phyloP scores from a whole-genome alignment of 1,140 invertebrate genomes.

The Pseudoatta argentina region DNA sequence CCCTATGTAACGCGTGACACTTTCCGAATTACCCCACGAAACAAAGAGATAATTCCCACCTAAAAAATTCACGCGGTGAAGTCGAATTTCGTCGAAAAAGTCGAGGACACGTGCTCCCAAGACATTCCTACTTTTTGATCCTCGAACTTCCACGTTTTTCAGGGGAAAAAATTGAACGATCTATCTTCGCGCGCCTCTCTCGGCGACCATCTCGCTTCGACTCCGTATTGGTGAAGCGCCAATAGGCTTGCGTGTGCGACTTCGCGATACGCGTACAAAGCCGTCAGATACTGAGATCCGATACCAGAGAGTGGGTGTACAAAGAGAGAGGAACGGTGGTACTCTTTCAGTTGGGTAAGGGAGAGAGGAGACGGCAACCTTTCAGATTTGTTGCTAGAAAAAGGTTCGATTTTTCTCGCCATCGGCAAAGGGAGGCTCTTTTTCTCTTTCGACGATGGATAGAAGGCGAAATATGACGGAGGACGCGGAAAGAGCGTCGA shows the following conservation, averaged over 20 bases:
- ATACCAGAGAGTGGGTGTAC: neutral
- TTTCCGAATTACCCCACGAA: neutral
- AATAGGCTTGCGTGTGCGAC: constrained; percentile 41
- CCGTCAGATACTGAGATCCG: constrained; percentile 31
- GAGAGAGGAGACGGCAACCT: constrained; percentile 2
- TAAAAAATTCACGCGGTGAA: constrained; percentile 27
- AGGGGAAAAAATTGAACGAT: constrained; percentile 10
- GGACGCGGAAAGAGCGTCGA: constrained; percentile 5
- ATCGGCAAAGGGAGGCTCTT: constrained; percentile 2
- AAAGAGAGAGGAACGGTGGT: neutral
- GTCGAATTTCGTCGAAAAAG: constrained; percentile 35
- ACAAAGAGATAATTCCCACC: constrained; percentile 2
- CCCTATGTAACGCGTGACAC: neutral
- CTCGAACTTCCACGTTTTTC: neutral
- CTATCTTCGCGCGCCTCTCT: neutral
- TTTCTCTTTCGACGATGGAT: neutral
- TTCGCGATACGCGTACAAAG: constrained; percentile 41
- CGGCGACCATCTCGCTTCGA: neutral
- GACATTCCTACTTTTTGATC: constrained; percentile 19
- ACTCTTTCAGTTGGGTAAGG: neutral
- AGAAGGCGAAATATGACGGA: constrained; percentile 29
- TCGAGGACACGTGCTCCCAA: constrained; percentile 20
- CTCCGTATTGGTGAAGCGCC: constrained; percentile 17
- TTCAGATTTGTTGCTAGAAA: constrained; percentile 47
- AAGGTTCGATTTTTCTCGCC: constrained; percentile 53